Evolutionary conservation across 92 coral and sea anemone species (phyloP).

Genomic region (Diadumene lineata): DNA sequence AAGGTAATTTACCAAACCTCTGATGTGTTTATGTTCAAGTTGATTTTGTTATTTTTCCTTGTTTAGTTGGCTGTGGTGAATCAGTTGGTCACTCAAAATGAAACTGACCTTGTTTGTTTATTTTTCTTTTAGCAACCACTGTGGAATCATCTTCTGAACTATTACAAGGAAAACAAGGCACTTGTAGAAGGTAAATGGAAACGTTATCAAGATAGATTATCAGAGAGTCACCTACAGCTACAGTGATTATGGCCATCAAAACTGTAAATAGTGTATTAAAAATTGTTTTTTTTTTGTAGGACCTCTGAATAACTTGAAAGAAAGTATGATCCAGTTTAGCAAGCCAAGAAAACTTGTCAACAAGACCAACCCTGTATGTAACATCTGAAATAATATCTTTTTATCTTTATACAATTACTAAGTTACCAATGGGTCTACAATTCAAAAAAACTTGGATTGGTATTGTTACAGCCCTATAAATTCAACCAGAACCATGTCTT

Average conservation of each 20-base stretch:
- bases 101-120: neutral
- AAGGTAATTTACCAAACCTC: constrained; percentile 55
- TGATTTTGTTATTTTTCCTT: too few relatives aligned
- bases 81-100: too few relatives aligned
- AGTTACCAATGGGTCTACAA: too few relatives aligned
- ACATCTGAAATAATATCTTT: neutral
- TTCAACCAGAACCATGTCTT: neutral
- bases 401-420: neutral
- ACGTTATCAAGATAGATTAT: too few relatives aligned
- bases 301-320: constrained; percentile 97
- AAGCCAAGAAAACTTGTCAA: constrained; percentile 98
- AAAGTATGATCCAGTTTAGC: constrained; percentile 99
- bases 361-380: constrained; percentile 90
- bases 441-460: too few relatives aligned
- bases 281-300: constrained; percentile 43
- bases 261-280: too few relatives aligned
- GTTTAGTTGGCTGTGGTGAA: too few relatives aligned
- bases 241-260: too few relatives aligned
- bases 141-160: constrained; percentile 97
- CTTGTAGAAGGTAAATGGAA: constrained; percentile 99
- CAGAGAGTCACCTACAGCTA: too few relatives aligned
- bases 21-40: neutral
- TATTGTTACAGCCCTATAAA: neutral
- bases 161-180: constrained; percentile 97
- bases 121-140: constrained; percentile 80